phyloP scores from a whole-genome alignment of 2,888 invertebrate species.

The Plutella xylostella region DNA sequence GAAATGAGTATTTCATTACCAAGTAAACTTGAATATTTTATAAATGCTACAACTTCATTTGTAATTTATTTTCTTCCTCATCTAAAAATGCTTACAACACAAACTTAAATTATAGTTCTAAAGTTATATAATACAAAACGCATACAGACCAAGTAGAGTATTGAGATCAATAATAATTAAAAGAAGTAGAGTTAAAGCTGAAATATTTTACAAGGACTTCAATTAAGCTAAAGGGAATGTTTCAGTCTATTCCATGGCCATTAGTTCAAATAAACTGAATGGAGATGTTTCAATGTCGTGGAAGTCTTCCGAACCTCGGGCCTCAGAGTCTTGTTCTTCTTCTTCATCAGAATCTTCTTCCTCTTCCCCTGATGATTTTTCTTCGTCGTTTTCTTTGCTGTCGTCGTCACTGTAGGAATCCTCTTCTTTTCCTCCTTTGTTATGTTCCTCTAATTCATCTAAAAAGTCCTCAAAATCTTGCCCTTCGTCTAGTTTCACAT shows the following conservation, averaged over 20 bases:
- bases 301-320: neutral
- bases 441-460: slow-evolving; percentile 31
- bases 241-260: slow-evolving; percentile 54
- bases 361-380: slow-evolving; percentile 12
- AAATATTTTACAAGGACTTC: neutral
- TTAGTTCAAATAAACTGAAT: slow-evolving; percentile 51
- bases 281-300: slow-evolving; percentile 20
- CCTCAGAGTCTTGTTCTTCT: slow-evolving; percentile 17
- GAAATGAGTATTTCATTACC: neutral
- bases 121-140: neutral
- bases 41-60: slow-evolving; percentile 42
- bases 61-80: slow-evolving; percentile 17
- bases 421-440: slow-evolving; percentile 10
- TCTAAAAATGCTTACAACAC: neutral
- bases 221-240: neutral
- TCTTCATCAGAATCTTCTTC: slow-evolving; percentile 18
- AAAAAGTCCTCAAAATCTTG: slow-evolving; percentile 48
- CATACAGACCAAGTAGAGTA: neutral
- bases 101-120: too few relatives aligned
- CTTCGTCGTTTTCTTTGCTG: slow-evolving; percentile 23
- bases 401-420: slow-evolving; percentile 23
- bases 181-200: slow-evolving; percentile 1
- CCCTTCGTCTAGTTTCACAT: slow-evolving; percentile 30
- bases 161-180: slow-evolving; percentile 3
- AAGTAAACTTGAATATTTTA: slow-evolving; percentile 12